phyloP scores from a whole-genome alignment of 2,113 vertebrate species.

The Pachycephala philippinensis region DNA sequence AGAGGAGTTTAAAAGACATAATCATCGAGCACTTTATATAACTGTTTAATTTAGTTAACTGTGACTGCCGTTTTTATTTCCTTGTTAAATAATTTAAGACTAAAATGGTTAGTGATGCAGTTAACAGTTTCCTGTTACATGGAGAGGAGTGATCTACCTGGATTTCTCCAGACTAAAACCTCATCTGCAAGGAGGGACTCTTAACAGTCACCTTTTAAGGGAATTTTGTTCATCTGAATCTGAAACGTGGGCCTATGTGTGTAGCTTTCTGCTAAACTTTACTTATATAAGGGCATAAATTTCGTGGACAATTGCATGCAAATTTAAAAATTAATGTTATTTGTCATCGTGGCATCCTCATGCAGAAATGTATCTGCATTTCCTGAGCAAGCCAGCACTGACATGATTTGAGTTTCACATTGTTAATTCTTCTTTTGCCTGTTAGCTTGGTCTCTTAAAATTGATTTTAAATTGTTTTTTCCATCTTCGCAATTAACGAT shows the following conservation, averaged over 20 bases:
- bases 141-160: background rate
- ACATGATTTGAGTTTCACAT: background rate
- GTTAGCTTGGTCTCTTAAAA: background rate
- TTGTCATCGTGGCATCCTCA: background rate
- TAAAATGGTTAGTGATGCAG: background rate
- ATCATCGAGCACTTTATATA: background rate
- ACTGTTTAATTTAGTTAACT: background rate
- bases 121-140: background rate
- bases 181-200: accelerated
- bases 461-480: background rate
- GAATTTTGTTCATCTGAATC: background rate
- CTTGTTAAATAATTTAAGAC: background rate
- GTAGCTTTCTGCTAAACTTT: background rate
- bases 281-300: background rate
- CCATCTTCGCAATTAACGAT: background rate
- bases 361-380: background rate
- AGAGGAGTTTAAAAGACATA: background rate
- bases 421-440: background rate
- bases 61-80: background rate
- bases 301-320: background rate
- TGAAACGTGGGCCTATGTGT: accelerated
- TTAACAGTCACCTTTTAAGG: background rate
- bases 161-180: background rate
- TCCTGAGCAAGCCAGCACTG: background rate
- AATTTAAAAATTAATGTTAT: background rate